These are phyloP conservation scores for Arothron firmamentum DNA, from an alignment of 2,113 vertebrate genomes.

Conservation along the genomic window DNA sequence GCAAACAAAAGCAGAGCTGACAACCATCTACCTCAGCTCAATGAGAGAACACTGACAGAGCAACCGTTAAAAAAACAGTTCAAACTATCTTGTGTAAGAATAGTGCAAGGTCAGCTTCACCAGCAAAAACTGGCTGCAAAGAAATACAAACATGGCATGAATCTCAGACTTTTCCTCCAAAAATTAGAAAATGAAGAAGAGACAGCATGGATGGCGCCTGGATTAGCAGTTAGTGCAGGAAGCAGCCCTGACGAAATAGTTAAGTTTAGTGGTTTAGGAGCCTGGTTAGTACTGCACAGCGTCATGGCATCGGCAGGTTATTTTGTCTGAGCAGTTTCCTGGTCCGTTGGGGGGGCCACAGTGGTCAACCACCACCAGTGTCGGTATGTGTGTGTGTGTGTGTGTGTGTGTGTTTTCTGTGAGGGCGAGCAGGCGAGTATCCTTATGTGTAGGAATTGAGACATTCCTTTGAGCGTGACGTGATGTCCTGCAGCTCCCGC, in stretches of 20 bases:
- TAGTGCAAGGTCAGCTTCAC: conserved; percentile 67
- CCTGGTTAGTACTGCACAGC: conserved; percentile 79
- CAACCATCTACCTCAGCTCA: conserved; percentile 25
- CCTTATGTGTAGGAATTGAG: conserved; percentile 99
- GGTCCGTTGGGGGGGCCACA: conserved; percentile 64
- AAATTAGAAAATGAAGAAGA: conserved; percentile 28
- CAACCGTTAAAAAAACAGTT: conserved; percentile 16
- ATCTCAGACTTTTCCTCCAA: conserved; percentile 24
- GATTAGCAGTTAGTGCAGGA: conserved; percentile 74
- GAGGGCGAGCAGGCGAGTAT: conserved; percentile 1
- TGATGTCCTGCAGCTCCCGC: conserved; percentile 97
- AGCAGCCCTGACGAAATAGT: conserved; percentile 78
- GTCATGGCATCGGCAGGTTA: conserved; percentile 78
- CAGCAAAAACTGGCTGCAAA: conserved; percentile 36
- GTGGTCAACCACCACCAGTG: conserved; percentile 29
- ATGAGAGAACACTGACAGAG: conserved; percentile 4
- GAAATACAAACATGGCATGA: conserved; percentile 21
- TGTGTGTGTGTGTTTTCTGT: conserved; percentile 38
- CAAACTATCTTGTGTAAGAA: conserved; percentile 38
- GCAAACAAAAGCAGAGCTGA: conserved; percentile 16
- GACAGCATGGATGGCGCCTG: conserved; percentile 29
- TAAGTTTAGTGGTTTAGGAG: conserved; percentile 72
- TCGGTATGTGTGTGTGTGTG: conserved; percentile 21
- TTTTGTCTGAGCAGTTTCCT: conserved; percentile 78
- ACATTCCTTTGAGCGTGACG: conserved; percentile 97